Percentiles rank a stretch among this genome's conserved stretches.
Conservation (phyloP, 2,888 invertebrate genomes). For the Erebia aethiops region DNA sequence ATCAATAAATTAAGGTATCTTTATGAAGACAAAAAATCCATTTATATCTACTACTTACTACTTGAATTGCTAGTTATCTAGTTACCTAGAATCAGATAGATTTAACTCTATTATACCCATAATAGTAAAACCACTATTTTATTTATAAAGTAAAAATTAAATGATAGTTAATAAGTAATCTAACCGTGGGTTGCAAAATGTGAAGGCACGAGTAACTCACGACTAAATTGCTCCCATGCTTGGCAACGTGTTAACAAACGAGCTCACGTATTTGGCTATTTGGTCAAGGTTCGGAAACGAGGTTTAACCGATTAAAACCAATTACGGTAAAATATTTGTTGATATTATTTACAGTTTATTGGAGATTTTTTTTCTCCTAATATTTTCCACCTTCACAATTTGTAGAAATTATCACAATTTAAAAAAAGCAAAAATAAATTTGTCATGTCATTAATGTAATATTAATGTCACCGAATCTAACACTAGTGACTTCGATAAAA, state of each 20-base stretch:
- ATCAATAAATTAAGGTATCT: not conserved
- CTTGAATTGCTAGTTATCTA: not conserved
- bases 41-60: too few relatives aligned
- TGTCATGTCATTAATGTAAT: too few relatives aligned
- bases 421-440: too few relatives aligned
- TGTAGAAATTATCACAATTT: too few relatives aligned
- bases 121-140: not conserved
- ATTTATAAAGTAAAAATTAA: conserved; percentile 11
- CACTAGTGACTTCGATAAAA: too few relatives aligned
- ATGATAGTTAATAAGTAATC: conserved; percentile 15
- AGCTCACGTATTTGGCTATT: conserved; percentile 36
- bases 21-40: too few relatives aligned
- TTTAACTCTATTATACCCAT: not conserved
- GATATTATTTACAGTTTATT: conserved; percentile 9
- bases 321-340: conserved; percentile 30
- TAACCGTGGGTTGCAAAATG: conserved; percentile 27
- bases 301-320: conserved; percentile 38
- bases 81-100: not conserved
- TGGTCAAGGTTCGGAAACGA: conserved; percentile 40
- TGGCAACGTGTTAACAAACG: conserved; percentile 38
- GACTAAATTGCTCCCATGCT: conserved; percentile 34
- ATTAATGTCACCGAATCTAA: too few relatives aligned
- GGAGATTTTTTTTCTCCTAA: not conserved
- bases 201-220: conserved; percentile 26
- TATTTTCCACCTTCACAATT: not conserved